A percentile compares a stretch with the other conserved stretches of the same genome.
Conservation (phyloP, 2,797 vertebrate species). For the Sebastolobus altivelis region DNA sequence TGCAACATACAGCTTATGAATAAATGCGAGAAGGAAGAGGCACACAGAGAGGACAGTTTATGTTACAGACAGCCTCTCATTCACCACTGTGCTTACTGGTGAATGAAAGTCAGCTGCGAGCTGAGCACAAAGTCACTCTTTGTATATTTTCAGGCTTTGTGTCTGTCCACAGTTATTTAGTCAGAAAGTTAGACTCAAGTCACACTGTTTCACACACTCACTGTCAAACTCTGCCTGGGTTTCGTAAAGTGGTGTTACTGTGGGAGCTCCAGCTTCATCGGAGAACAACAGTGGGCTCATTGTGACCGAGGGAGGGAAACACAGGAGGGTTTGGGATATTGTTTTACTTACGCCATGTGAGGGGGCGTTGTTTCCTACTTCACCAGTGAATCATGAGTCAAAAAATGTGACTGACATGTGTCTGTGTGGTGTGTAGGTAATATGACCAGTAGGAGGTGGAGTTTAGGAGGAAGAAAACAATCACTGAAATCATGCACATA, state of each 20-base stretch:
- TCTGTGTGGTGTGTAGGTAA: not conserved
- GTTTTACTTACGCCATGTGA: not conserved
- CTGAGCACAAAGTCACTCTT: constrained; percentile 29
- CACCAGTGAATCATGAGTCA: constrained; percentile 6
- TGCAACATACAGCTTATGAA: not conserved
- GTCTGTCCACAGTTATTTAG: constrained; percentile 35
- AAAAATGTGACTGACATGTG: constrained; percentile 34
- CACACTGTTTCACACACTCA: constrained; percentile 29
- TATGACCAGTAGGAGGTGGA: not conserved
- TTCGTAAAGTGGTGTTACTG: constrained; percentile 22
- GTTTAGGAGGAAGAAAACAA: not conserved
- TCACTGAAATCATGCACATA: not conserved
- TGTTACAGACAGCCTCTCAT: constrained; percentile 18
- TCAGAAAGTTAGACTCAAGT: constrained; percentile 34
- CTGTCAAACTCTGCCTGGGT: constrained; percentile 30
- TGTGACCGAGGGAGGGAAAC: constrained; percentile 44
- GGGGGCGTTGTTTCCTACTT: not conserved
- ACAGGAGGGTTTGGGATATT: constrained; percentile 1
- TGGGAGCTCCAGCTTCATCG: constrained; percentile 11
- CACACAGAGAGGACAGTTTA: not conserved
- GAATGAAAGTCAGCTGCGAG: constrained; percentile 40
- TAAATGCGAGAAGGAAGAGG: not conserved
- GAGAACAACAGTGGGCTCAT: constrained; percentile 56
- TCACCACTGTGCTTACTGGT: constrained; percentile 7
- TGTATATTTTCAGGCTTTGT: constrained; percentile 40